Percentiles rank a stretch among this genome's conserved stretches.
phyloP scores from a whole-genome alignment of 2,888 invertebrate genomes.

The Heliconius ethilla region DNA sequence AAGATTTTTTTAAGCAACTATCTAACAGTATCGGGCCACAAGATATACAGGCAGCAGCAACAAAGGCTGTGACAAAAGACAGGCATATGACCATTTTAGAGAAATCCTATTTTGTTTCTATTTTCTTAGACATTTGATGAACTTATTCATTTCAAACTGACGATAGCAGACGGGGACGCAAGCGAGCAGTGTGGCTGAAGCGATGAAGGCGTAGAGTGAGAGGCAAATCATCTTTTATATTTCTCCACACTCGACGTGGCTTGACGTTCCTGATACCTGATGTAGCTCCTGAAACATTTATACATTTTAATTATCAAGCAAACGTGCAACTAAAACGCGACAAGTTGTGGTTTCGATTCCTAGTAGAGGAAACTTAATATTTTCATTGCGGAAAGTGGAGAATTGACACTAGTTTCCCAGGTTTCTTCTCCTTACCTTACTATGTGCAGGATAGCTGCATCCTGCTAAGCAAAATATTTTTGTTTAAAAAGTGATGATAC shows the following conservation, averaged over 20 bases:
- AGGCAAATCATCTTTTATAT: constrained; percentile 72
- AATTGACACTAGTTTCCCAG: too few relatives aligned
- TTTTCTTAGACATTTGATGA: constrained; percentile 64
- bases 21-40: constrained; percentile 62
- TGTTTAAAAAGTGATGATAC: too few relatives aligned
- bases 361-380: too few relatives aligned
- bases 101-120: constrained; percentile 51
- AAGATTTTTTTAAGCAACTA: constrained; percentile 46
- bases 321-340: too few relatives aligned
- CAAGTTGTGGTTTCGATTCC: too few relatives aligned
- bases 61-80: constrained; percentile 56
- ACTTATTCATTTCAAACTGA: constrained; percentile 61
- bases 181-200: constrained; percentile 68
- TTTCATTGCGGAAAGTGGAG: too few relatives aligned
- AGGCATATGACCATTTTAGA: constrained; percentile 61
- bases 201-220: constrained; percentile 69
- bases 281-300: constrained; percentile 13
- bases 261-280: not conserved
- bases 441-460: too few relatives aligned
- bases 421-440: too few relatives aligned
- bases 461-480: too few relatives aligned
- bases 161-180: constrained; percentile 71
- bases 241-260: constrained; percentile 7
- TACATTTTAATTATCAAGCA: not conserved
- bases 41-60: constrained; percentile 58